phyloP scores from a whole-genome alignment of 2,113 vertebrate species.

The Parus major region DNA sequence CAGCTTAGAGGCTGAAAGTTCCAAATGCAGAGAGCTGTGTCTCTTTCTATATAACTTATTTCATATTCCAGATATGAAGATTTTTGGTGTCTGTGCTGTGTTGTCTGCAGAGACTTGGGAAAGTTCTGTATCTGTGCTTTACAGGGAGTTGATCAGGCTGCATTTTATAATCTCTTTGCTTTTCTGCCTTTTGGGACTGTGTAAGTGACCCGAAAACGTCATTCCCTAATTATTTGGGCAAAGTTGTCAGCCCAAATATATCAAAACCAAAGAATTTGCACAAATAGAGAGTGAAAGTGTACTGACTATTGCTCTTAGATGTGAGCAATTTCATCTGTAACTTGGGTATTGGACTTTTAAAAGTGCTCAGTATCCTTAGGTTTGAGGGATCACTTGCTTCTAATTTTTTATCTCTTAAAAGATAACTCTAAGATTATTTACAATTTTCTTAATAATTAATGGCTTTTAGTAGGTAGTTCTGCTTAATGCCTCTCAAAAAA shows the following conservation, averaged over 20 bases:
- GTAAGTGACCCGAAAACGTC: slow-evolving; percentile 1
- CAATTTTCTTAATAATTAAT: neutral
- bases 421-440: neutral
- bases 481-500: neutral
- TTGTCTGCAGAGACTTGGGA: neutral
- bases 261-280: neutral
- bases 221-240: slow-evolving; percentile 7
- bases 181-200: neutral
- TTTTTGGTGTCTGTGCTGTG: neutral
- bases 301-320: neutral
- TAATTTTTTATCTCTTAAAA: neutral
- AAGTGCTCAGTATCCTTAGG: neutral
- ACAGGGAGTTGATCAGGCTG: neutral
- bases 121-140: neutral
- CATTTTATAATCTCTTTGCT: neutral
- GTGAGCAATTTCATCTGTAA: neutral
- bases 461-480: neutral
- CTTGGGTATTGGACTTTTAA: neutral
- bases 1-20: neutral
- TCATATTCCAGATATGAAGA: neutral
- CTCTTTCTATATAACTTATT: neutral
- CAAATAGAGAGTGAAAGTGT: neutral
- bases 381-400: neutral
- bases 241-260: slow-evolving; percentile 16
- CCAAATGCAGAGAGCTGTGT: neutral